phyloP scores from a whole-genome alignment of 2,888 invertebrate species.

The Empis livida region DNA sequence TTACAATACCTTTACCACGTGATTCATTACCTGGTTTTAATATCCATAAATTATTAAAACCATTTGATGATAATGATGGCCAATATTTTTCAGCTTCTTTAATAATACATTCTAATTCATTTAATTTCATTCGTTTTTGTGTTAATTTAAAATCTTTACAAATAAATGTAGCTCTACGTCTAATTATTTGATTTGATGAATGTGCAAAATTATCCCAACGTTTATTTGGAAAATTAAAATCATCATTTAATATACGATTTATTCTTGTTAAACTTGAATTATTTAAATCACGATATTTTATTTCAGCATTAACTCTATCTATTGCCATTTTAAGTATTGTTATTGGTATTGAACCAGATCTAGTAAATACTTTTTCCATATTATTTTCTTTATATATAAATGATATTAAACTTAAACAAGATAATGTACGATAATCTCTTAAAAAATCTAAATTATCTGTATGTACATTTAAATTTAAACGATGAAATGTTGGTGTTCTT shows the following conservation, averaged over 20 bases:
- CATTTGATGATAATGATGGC: conserved; percentile 49
- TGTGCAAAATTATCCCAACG: neutral
- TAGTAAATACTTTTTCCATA: conserved; percentile 24
- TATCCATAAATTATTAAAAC: conserved; percentile 77
- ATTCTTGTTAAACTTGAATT: too few species aligned
- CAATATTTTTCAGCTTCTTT: conserved; percentile 19
- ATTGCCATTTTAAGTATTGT: conserved; percentile 55
- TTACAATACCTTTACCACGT: conserved; percentile 69
- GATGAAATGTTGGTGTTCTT: conserved; percentile 53
- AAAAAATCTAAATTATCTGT: conserved; percentile 26
- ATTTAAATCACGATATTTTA: neutral
- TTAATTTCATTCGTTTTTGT: neutral
- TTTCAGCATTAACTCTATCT: conserved; percentile 43
- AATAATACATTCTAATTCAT: neutral
- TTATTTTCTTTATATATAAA: too few species aligned
- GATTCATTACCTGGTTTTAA: conserved; percentile 75
- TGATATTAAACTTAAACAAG: conserved; percentile 56
- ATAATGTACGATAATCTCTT: conserved; percentile 61
- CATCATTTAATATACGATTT: neutral
- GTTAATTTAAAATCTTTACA: neutral
- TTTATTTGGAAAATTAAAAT: neutral
- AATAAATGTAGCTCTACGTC: neutral
- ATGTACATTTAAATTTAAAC: too few species aligned
- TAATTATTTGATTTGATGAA: neutral
- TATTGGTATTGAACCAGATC: conserved; percentile 41